Evolutionary conservation across 2,888 invertebrate genomes (phyloP).

Genomic region (Oxytorus armatus): DNA sequence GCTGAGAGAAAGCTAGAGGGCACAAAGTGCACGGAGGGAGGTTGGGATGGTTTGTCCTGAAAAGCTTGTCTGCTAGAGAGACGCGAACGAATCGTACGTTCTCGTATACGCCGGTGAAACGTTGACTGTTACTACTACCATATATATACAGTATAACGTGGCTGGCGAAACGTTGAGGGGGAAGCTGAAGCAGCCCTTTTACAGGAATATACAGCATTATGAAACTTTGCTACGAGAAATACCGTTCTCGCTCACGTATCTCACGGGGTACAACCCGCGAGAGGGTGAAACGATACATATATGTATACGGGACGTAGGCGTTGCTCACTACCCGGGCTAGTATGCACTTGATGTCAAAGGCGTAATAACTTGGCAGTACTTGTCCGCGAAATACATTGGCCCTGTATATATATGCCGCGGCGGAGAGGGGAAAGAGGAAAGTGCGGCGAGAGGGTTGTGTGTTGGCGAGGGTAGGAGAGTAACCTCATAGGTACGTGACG

Average conservation of each 20-base stretch:
- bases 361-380: slow-evolving; percentile 77
- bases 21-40: slow-evolving; percentile 16
- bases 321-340: no score
- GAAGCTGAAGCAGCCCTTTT: slow-evolving; percentile 42
- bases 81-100: slow-evolving; percentile 41
- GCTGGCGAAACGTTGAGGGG: slow-evolving; percentile 2
- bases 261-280: neutral
- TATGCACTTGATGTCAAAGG: slow-evolving; percentile 77
- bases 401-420: slow-evolving; percentile 28
- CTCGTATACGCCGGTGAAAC: slow-evolving; percentile 32
- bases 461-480: slow-evolving; percentile 42
- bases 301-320: no score
- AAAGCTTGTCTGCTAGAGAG: neutral
- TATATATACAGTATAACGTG: neutral
- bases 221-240: slow-evolving; percentile 66
- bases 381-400: slow-evolving; percentile 66
- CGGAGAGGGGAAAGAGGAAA: slow-evolving; percentile 16
- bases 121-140: slow-evolving; percentile 35
- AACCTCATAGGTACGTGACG: slow-evolving; percentile 64
- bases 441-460: slow-evolving; percentile 30
- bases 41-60: neutral
- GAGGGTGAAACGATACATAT: neutral
- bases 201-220: slow-evolving; percentile 56
- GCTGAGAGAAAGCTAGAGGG: slow-evolving; percentile 10
- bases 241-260: slow-evolving; percentile 35